A percentile compares a stretch with the other conserved stretches of the same genome.
phyloP scores from a whole-genome alignment of 1,140 invertebrate species.

The Prorops nasuta region DNA sequence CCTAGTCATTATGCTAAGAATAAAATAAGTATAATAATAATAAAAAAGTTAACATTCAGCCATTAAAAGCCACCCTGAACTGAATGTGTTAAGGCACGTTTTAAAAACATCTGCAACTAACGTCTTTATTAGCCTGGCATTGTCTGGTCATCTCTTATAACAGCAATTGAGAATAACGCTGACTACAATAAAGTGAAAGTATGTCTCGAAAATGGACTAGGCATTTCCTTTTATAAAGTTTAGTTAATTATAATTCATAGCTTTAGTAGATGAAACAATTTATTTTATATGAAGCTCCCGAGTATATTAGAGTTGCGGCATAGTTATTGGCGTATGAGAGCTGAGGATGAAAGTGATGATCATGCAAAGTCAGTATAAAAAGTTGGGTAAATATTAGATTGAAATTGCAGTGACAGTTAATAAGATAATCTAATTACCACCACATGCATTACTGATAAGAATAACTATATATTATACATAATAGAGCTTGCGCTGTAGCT shows the following conservation, averaged over 20 bases:
- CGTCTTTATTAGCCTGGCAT: conserved; percentile 17
- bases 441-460: conserved; percentile 33
- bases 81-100: conserved; percentile 38
- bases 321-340: too few species aligned
- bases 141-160: conserved; percentile 19
- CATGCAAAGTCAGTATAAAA: conserved; percentile 28
- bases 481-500: conserved; percentile 55
- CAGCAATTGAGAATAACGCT: background rate
- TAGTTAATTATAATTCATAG: background rate
- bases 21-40: conserved; percentile 29
- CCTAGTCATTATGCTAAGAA: conserved; percentile 54
- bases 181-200: too few species aligned
- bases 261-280: background rate
- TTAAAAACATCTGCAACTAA: conserved; percentile 29
- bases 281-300: background rate
- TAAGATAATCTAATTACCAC: conserved; percentile 27
- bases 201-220: too few species aligned
- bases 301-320: background rate
- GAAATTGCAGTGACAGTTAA: conserved; percentile 24
- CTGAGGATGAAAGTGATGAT: conserved; percentile 21
- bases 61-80: conserved; percentile 38
- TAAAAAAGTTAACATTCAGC: conserved; percentile 35
- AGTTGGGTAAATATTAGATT: conserved; percentile 5
- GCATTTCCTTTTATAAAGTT: background rate
- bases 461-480: conserved; percentile 46